phyloP scores from a whole-genome alignment of 1,140 invertebrate genomes.

The Ceratitis capitata region DNA sequence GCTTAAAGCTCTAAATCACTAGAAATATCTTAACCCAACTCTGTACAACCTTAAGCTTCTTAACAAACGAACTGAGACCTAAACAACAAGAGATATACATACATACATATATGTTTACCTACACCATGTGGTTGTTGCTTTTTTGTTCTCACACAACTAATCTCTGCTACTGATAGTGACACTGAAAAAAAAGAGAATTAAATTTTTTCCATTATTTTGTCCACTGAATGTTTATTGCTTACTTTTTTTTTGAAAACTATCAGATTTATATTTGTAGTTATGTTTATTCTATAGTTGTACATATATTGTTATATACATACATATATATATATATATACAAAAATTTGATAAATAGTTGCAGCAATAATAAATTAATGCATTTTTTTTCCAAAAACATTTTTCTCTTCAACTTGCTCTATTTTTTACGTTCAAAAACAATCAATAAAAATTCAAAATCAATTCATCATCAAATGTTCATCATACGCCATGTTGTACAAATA shows the following conservation, averaged over 20 bases:
- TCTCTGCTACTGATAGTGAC: neutral
- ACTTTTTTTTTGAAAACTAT: neutral
- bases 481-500: conserved; percentile 21
- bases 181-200: neutral
- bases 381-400: neutral
- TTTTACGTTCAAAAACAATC: neutral
- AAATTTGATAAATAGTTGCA: neutral
- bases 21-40: neutral
- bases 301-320: neutral
- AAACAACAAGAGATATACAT: too few relatives aligned
- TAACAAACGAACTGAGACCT: neutral
- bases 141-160: neutral
- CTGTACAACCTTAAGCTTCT: neutral
- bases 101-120: too few relatives aligned
- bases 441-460: conserved; percentile 18
- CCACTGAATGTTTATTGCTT: neutral
- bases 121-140: too few relatives aligned
- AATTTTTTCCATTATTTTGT: neutral
- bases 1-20: neutral
- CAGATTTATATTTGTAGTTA: neutral
- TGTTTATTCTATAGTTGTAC: neutral
- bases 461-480: conserved; percentile 26
- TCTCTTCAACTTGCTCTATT: neutral
- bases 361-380: neutral
- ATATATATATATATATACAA: too few relatives aligned